Percentiles rank a stretch among this genome's conserved stretches.
Conservation (phyloP, 2,888 invertebrate genomes). For the Oithona nana region DNA sequence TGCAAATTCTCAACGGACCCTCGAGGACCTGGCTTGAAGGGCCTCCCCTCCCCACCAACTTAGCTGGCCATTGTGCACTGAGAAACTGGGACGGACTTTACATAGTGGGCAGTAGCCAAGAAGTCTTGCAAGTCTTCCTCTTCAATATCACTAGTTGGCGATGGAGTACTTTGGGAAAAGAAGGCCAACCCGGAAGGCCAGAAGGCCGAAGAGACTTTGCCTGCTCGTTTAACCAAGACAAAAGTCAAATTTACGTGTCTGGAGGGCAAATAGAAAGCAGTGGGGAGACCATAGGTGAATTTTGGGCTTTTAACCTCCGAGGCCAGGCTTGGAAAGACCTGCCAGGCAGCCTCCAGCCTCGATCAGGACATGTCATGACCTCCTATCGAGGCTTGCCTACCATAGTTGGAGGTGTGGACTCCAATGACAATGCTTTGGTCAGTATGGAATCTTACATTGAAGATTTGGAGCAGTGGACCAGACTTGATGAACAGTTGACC, state of each 20-base stretch:
- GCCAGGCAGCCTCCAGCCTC: not conserved
- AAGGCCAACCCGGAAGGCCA: not conserved
- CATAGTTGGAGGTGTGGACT: not conserved
- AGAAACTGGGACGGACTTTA: not conserved
- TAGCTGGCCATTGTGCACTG: slow-evolving; percentile 5
- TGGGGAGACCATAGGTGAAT: not conserved
- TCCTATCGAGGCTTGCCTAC: not conserved
- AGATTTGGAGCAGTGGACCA: not conserved
- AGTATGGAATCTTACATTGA: not conserved
- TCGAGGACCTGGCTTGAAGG: not conserved
- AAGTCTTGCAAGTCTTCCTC: not conserved
- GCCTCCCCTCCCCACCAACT: not conserved
- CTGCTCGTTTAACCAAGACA: not conserved
- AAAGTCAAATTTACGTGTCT: not conserved
- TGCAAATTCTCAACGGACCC: not conserved
- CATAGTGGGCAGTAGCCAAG: not conserved
- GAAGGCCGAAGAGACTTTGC: not conserved
- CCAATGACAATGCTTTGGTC: not conserved
- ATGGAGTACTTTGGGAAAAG: not conserved
- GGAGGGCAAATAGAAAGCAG: not conserved
- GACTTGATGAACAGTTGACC: not conserved
- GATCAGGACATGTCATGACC: not conserved
- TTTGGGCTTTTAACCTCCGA: not conserved
- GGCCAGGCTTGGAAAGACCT: not conserved
- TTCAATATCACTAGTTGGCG: not conserved